Percentiles rank a stretch among this genome's conserved stretches.
phyloP scores from a whole-genome alignment of 2,888 invertebrate species.

The Iphiclides podalirius region DNA sequence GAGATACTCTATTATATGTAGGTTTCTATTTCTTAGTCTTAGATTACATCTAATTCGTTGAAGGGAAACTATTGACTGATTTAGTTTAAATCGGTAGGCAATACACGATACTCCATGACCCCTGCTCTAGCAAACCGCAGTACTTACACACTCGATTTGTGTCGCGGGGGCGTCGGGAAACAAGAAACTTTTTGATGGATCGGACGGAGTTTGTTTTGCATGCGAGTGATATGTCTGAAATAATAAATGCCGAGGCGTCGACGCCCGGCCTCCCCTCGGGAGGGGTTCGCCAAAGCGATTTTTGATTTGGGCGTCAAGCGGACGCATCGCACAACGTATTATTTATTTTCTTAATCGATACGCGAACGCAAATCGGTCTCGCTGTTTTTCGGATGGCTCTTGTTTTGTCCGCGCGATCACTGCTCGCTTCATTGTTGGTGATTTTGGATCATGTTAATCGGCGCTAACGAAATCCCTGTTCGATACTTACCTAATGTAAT shows the following conservation, averaged over 20 bases:
- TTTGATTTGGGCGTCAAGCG: slow-evolving; percentile 80
- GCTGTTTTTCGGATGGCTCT: too few relatives aligned
- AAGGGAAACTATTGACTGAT: neutral
- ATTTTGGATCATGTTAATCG: slow-evolving; percentile 64
- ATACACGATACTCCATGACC: slow-evolving; percentile 23
- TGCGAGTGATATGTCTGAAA: slow-evolving; percentile 81
- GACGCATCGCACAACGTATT: slow-evolving; percentile 77
- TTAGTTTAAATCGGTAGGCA: slow-evolving; percentile 12
- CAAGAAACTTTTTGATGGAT: slow-evolving; percentile 78
- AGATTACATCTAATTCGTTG: too few relatives aligned
- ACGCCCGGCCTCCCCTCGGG: slow-evolving; percentile 62
- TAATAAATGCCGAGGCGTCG: slow-evolving; percentile 81
- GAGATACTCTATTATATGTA: too few relatives aligned
- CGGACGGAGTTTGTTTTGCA: slow-evolving; percentile 80
- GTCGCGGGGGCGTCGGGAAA: slow-evolving; percentile 44
- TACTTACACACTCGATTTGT: slow-evolving; percentile 79
- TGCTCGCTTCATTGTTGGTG: too few relatives aligned
- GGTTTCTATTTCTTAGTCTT: too few relatives aligned
- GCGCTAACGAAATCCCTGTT: slow-evolving; percentile 66
- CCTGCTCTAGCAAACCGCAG: slow-evolving; percentile 55
- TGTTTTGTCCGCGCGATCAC: too few relatives aligned
- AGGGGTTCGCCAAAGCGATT: slow-evolving; percentile 78
- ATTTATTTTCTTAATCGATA: slow-evolving; percentile 80
- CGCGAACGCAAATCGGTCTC: slow-evolving; percentile 57
- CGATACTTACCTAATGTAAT: slow-evolving; percentile 74